Evolutionary conservation across 2,113 vertebrate species (phyloP).

Genomic region (Actenoides hombroni): DNA sequence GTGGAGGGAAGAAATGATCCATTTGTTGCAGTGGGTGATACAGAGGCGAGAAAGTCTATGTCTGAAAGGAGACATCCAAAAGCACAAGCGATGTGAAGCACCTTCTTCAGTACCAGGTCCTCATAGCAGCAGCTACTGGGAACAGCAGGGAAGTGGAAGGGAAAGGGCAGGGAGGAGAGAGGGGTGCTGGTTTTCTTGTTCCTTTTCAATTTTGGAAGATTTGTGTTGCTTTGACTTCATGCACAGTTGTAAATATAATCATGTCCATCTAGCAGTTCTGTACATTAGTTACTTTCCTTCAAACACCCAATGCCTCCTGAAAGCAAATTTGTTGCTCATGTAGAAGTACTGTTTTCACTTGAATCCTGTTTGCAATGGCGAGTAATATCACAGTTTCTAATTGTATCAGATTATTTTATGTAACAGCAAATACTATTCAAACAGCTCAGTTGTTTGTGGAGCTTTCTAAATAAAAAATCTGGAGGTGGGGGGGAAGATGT

Average conservation of each 20-base stretch:
- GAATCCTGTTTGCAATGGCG: neutral
- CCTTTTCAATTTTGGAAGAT: neutral
- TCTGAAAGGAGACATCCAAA: slow-evolving; percentile 27
- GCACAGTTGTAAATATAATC: rapidly evolving
- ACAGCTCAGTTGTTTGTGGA: neutral
- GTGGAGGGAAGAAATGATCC: slow-evolving; percentile 33
- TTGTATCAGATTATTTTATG: slow-evolving; percentile 2
- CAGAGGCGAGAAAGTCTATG: neutral
- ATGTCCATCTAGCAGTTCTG: neutral
- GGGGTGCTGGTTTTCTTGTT: neutral
- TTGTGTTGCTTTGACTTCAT: neutral
- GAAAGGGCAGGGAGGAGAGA: neutral
- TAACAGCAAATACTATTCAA: neutral
- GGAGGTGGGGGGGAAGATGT: neutral
- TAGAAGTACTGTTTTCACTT: neutral
- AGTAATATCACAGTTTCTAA: slow-evolving; percentile 12
- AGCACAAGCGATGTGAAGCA: neutral
- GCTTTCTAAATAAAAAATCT: slow-evolving; percentile 50
- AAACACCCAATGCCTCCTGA: neutral
- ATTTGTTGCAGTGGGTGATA: slow-evolving; percentile 37
- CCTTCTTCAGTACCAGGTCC: neutral
- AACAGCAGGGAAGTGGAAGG: neutral
- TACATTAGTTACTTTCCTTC: neutral
- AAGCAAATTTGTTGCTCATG: neutral
- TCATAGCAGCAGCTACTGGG: neutral